Base-by-base conservation (phyloP, 2,113 vertebrate species). In the Charadrius vociferus region DNA sequence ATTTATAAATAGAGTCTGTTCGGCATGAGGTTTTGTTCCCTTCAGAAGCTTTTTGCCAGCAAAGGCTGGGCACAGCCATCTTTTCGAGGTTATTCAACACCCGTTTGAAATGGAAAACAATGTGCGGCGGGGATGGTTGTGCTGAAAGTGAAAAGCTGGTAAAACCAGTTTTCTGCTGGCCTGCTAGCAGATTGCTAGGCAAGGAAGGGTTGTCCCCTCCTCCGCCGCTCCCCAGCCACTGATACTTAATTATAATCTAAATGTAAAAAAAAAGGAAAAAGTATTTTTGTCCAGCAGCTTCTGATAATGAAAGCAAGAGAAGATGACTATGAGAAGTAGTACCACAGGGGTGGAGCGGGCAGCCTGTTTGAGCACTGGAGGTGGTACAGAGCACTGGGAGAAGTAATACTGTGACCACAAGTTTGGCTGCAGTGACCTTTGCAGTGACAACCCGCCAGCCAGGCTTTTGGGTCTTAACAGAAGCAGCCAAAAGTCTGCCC, bases 101-200 rank as follows among this genome's bases (percentile, higher is more conserved):
- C 18, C 7, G 2, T 49, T 30, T 59, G 79, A 56, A 58, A 12
- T 50, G 26, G 18, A 73, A 45, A 80, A 77, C 67, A 58, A 13
- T 24, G 61, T 3, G 36, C 52, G 26, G 26, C 0, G 0, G 49
- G 45, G 21, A 6, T 71, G 47, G 34, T 47, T 88, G 61, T 68
- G 59, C 67, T 59, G 56, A 15, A 34, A 71, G 70, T 20, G 61
- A 49, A 49, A 68, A 94, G 70, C 93, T 65, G 78, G 95, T 90
- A 68, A 41, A 94, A 95, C 95, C 94, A 43, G 96, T 96, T 96
- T 71, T 53, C 29, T 81, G 71, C 41, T 1, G 16, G 61, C 56
- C 36, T 61, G 14, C 24, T 37, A 5, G 53, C 63, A 50, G 32
- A 5, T 4, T 41, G 47, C 5, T 18, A 7, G 67, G 52, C 3